Conservation (phyloP, 2,113 vertebrate genomes). For the Procapra przewalskii region DNA sequence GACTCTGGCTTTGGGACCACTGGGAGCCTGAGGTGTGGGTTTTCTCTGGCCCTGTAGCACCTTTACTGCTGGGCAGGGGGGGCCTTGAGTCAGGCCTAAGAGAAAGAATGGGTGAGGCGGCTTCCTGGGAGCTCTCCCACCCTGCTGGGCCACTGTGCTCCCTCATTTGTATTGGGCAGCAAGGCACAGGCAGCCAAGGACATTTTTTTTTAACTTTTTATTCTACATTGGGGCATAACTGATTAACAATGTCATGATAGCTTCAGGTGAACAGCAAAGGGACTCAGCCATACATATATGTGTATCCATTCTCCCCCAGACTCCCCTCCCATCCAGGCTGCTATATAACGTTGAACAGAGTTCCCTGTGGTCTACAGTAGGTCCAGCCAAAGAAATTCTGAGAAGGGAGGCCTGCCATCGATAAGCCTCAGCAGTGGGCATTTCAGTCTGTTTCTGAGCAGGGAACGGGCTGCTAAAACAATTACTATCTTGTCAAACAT, state of each 20-base stretch:
- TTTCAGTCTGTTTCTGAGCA: conserved; percentile 52
- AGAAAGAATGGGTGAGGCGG: too few species aligned
- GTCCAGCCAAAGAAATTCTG: background rate
- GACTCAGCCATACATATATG: background rate
- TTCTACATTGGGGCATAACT: background rate
- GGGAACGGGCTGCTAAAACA: background rate
- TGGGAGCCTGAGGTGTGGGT: background rate
- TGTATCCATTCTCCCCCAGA: background rate
- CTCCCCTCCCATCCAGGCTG: background rate
- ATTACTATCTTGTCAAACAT: conserved; percentile 65
- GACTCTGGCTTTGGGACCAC: background rate
- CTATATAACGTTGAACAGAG: background rate
- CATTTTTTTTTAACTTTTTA: background rate
- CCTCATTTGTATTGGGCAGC: background rate
- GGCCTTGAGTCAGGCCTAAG: background rate
- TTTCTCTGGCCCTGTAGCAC: background rate
- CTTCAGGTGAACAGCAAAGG: background rate
- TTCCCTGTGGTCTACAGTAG: background rate
- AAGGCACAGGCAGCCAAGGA: background rate
- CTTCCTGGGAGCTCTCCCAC: background rate
- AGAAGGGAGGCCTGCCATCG: background rate
- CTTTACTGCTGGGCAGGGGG: background rate
- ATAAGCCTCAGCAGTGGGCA: background rate
- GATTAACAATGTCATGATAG: background rate
- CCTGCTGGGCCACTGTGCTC: background rate